phyloP scores from a whole-genome alignment of 1,140 invertebrate genomes.

The Tetragnatha versicolor region DNA sequence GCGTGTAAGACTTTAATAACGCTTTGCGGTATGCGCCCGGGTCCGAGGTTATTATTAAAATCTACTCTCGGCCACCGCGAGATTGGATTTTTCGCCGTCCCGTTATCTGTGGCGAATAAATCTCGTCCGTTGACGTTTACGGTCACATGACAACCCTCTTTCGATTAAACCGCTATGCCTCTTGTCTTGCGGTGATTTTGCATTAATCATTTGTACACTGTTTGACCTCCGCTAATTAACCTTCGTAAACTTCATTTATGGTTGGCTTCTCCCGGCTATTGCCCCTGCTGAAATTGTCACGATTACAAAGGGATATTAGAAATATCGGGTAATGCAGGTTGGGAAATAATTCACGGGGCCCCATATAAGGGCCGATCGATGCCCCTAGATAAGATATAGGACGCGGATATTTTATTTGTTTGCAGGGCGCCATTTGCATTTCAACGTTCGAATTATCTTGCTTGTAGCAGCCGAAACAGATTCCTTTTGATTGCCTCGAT shows the following conservation, averaged over 20 bases:
- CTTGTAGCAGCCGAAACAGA: constrained; percentile 23
- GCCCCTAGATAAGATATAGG: constrained; percentile 17
- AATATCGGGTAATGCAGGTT: constrained; percentile 38
- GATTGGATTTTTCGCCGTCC: constrained; percentile 21
- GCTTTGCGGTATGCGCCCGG: too few relatives aligned
- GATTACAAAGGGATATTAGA: constrained; percentile 43
- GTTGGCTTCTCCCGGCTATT: constrained; percentile 14
- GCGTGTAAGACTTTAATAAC: too few relatives aligned
- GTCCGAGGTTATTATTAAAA: constrained; percentile 17
- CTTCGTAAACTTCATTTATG: constrained; percentile 38
- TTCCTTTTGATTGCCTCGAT: constrained; percentile 34
- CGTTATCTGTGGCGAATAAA: constrained; percentile 25
- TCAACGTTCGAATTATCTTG: constrained; percentile 40
- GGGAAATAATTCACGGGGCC: constrained; percentile 30
- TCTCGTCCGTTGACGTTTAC: constrained; percentile 15
- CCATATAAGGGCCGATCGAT: constrained; percentile 36
- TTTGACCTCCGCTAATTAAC: constrained; percentile 46
- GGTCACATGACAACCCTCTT: constrained; percentile 35
- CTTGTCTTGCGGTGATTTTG: constrained; percentile 45
- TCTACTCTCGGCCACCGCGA: neutral
- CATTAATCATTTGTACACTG: constrained; percentile 42
- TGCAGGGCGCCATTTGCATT: constrained; percentile 30
- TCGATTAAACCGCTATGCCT: constrained; percentile 36
- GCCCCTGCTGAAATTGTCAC: constrained; percentile 22
- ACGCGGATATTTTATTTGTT: constrained; percentile 29